Conservation (phyloP, 1,140 invertebrate genomes). For the Eurosta solidaginis region DNA sequence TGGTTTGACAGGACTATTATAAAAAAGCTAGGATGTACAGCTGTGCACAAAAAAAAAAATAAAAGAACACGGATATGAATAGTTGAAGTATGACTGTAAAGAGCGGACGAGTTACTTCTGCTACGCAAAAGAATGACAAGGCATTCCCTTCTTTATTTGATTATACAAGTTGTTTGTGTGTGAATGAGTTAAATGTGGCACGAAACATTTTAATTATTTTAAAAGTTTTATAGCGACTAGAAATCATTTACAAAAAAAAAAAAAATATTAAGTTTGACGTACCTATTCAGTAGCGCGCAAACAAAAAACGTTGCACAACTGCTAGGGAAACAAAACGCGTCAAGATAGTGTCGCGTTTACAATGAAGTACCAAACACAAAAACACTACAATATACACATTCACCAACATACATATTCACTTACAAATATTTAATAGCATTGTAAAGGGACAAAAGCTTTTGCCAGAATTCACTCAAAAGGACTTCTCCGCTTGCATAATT, state of each 20-base stretch:
- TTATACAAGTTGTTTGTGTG: neutral
- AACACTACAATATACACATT: neutral
- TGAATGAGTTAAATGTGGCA: constrained; percentile 44
- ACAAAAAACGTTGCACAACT: neutral
- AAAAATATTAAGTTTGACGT: constrained; percentile 23
- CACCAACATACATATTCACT: neutral
- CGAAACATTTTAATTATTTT: constrained; percentile 60
- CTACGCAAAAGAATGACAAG: neutral
- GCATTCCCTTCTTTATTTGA: no score
- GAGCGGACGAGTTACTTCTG: no score
- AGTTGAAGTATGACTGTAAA: no score
- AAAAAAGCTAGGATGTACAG: neutral
- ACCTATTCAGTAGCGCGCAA: neutral
- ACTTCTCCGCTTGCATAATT: neutral
- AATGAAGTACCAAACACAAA: neutral
- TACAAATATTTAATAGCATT: neutral
- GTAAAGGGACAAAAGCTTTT: neutral
- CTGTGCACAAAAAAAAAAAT: neutral
- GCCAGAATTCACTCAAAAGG: neutral
- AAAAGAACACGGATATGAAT: no score
- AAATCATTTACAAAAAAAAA: constrained; percentile 34
- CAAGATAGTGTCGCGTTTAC: constrained; percentile 20
- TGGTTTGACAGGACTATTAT: neutral
- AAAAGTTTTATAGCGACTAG: constrained; percentile 52
- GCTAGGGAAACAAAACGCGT: constrained; percentile 5